These are phyloP conservation scores for Epirrhoe tristata DNA, from an alignment of 2,888 invertebrate genomes.

Conservation along the genomic window DNA sequence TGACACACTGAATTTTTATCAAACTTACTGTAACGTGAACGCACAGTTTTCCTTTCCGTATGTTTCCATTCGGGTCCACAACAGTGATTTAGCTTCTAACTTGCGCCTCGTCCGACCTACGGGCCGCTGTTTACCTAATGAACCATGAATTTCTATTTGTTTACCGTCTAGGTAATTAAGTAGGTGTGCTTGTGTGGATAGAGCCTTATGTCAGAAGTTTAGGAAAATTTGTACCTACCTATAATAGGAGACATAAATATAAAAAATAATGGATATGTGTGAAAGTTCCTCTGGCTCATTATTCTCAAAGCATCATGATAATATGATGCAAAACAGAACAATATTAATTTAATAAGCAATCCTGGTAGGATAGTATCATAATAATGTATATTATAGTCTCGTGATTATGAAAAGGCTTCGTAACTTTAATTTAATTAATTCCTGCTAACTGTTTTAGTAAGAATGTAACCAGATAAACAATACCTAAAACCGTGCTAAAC, in stretches of 20 bases:
- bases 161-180: slow-evolving; percentile 77
- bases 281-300: too few species aligned
- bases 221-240: background rate
- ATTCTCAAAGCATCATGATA: too few species aligned
- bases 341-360: too few species aligned
- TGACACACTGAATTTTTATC: too few species aligned
- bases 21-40: background rate
- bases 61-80: slow-evolving; percentile 63
- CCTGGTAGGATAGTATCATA: too few species aligned
- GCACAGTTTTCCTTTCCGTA: slow-evolving; percentile 45
- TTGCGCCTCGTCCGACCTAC: slow-evolving; percentile 73
- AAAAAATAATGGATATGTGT: background rate
- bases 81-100: slow-evolving; percentile 80
- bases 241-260: background rate
- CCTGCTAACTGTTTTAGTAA: too few species aligned
- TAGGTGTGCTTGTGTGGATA: slow-evolving; percentile 37
- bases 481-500: too few species aligned
- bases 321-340: too few species aligned
- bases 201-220: slow-evolving; percentile 25
- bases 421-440: too few species aligned
- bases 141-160: slow-evolving; percentile 83
- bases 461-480: too few species aligned
- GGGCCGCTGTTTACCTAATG: slow-evolving; percentile 75
- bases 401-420: too few species aligned
- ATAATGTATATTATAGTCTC: too few species aligned